Percentiles rank a stretch among this genome's conserved stretches.
These are phyloP conservation scores for Pachyseris speciosa DNA, from an alignment of 64 coral and sea anemone genomes.

Conservation along the genomic window DNA sequence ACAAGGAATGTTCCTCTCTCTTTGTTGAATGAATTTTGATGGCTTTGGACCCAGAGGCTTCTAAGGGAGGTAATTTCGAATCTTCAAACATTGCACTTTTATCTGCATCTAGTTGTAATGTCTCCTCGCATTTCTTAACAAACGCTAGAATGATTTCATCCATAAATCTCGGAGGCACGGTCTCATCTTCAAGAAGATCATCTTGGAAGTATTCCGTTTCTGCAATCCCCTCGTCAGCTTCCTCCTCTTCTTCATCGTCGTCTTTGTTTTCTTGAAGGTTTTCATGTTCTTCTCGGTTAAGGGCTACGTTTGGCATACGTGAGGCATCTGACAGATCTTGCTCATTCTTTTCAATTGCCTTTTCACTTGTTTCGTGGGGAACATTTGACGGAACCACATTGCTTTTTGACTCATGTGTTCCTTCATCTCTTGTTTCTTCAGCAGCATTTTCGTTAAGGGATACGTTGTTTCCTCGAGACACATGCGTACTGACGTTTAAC, in stretches of 20 bases:
- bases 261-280: neutral
- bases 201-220: slow-evolving; percentile 38
- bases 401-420: neutral
- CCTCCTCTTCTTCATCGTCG: neutral
- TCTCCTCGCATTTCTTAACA: slow-evolving; percentile 62
- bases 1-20: neutral
- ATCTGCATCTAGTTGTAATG: slow-evolving; percentile 9
- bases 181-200: slow-evolving; percentile 49
- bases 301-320: too few relatives aligned
- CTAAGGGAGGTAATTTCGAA: slow-evolving; percentile 66
- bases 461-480: neutral
- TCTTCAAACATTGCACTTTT: slow-evolving; percentile 27
- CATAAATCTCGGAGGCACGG: slow-evolving; percentile 51
- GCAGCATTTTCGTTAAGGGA: neutral
- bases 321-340: neutral
- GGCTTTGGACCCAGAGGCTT: neutral
- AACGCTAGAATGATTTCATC: slow-evolving; percentile 86
- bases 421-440: neutral
- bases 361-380: neutral
- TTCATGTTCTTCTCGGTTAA: neutral
- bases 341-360: neutral
- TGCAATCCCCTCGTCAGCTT: neutral
- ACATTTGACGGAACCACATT: neutral
- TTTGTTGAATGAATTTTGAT: neutral
- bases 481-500: neutral